Evolutionary conservation across 2,888 invertebrate species (phyloP), one percentile per base, ranked within the genome.

Genomic region (Drosophila ochracea): DNA sequence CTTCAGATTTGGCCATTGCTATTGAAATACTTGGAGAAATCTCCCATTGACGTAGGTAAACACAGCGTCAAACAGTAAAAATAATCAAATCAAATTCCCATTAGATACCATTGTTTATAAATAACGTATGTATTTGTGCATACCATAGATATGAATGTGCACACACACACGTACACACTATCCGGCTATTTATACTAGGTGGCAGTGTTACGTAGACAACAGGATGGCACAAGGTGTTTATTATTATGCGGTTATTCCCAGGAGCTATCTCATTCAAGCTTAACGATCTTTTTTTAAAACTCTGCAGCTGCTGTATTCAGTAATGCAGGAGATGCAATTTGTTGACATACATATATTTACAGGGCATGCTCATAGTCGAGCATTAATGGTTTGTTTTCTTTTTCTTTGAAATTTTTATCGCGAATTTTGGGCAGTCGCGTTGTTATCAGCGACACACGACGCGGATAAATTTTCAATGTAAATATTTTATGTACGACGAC

Each of bases 31-130:
- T 61, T 52, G 59, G 62, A 81, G 74, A 81, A 83, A 83, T 80
- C 66, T 80, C 66, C 73, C 62, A 88, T 88, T 88, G 90, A 90
- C 84, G 84, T 80, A 73, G 59, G 69, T 78, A 76, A 76, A 78
- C 72, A 80, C n/a, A 54, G 19, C 57, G 37, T 11, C 30, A 61
- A 72, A 61, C 28, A 68, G 53, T 62, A 58, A 66, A 77, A 68
- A 72, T 63, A 78, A 77, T 81, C 68, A 77, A 78, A 72, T 65
- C 39, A 57, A 68, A 77, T 78, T 81, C 73, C 47, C 73, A 73
- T 77, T 65, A 76, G 58, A 63, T 65, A 41, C 66, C 63, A 81
- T 81, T 82, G 73, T 73, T 78, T 78, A 60, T 65, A 59, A 37
- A 49, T 47, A 53, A 53, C 16, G 16, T 16, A 4, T 16, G 21